Evolutionary conservation across 2,888 invertebrate genomes (phyloP), one percentile per base, ranked within the genome.

Genomic region (Melanotus villosus): DNA sequence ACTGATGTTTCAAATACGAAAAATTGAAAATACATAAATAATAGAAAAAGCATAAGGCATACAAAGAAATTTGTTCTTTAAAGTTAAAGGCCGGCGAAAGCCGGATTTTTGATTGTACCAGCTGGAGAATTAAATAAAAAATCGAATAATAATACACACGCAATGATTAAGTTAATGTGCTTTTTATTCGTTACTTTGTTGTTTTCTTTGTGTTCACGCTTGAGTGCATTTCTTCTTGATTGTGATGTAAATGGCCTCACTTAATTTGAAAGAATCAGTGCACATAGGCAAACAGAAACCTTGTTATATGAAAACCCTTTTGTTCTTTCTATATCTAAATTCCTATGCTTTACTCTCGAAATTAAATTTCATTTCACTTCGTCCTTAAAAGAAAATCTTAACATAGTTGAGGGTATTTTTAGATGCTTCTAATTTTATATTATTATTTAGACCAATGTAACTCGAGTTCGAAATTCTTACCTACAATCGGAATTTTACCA

Each of bases 261-360:
- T 32, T 32, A 12, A 32, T 52, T 32, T 52, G 52, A 2, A 2
- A 19, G 23, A 52, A 52, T 52, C 32, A 52, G 16, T 52, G 32
- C 52, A 52, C 34, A 32, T 18, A 52, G 26, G 52, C 16, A 52
- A 52, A 52, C 52, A 52, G 52, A 52, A 52, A 52, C 52, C 52
- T 52, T 52, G 32, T 52, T 52, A 52, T 18, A 32, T 32, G 52
- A 32, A 32, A n/a, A 52, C 32, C 34, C 32, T 52, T 52, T 30
- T 52, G 52, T 18, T 32, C 19, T 9, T 18, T 18, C 10, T 52
- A 2, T 52, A 12, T 52, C 34, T 18, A 52, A 52, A 52, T 52
- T 52, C 18, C 32, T 9, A 32, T 52, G 50, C n/a, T 19, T 18
- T 14, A 16, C 50, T 0, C 34, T n/a, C 9, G 34, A 52, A 52